These are phyloP conservation scores for Orchesella flavescens DNA, from an alignment of 2,888 invertebrate species.

Conservation along the genomic window DNA sequence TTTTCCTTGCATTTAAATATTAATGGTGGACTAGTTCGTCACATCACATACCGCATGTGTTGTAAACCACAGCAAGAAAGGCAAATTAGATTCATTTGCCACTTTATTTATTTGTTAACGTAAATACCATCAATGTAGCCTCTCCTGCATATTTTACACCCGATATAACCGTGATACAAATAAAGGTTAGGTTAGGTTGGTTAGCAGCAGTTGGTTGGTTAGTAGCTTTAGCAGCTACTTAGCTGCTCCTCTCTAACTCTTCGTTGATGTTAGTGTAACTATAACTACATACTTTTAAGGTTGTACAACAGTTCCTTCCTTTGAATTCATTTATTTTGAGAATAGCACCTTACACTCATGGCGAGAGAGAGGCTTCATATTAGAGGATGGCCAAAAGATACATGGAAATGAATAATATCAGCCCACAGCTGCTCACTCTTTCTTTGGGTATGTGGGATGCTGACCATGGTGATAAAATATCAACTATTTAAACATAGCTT, in stretches of 20 bases:
- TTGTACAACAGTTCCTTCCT: constrained; percentile 20
- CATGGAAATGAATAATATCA: constrained; percentile 60
- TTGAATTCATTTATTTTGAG: constrained; percentile 25
- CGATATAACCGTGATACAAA: neutral
- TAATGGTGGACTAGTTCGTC: too few species aligned
- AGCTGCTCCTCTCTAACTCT: neutral
- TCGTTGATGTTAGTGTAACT: neutral
- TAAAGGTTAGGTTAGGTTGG: too few species aligned
- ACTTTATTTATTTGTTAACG: constrained; percentile 51
- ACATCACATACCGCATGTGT: too few species aligned
- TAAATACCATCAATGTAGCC: constrained; percentile 44
- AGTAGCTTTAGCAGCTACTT: constrained; percentile 8
- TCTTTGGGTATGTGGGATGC: constrained; percentile 11
- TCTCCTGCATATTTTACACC: neutral
- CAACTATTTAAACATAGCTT: neutral
- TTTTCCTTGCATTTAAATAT: too few species aligned
- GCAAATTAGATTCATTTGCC: constrained; percentile 55
- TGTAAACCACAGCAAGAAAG: constrained; percentile 52
- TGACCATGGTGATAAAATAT: constrained; percentile 35
- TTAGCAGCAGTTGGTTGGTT: too few species aligned
- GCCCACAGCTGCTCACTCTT: constrained; percentile 62
- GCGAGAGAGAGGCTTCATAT: constrained; percentile 44
- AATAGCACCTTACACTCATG: constrained; percentile 1
- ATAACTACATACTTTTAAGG: constrained; percentile 1
- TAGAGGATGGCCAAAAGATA: constrained; percentile 53